Conservation (phyloP, 1,140 invertebrate genomes). For the Drosophila kepulauana region DNA sequence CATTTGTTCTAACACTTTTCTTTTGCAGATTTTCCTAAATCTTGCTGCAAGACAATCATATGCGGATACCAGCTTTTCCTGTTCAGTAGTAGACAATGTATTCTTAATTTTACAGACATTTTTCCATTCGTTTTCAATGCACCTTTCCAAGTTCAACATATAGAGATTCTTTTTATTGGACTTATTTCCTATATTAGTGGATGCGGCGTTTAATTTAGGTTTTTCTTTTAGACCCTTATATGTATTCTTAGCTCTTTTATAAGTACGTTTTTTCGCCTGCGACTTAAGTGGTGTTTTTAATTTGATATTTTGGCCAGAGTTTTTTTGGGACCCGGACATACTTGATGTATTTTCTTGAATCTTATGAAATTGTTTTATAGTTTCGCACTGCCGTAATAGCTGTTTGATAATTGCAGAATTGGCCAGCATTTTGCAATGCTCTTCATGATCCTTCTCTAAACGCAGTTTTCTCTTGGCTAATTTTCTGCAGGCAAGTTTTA, state of each 20-base stretch:
- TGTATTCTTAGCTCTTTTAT: neutral
- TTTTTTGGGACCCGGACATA: neutral
- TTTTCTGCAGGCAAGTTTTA: conserved; percentile 1
- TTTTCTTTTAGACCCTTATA: too few relatives aligned
- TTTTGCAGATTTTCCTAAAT: conserved; percentile 10
- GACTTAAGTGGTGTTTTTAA: neutral
- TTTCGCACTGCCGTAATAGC: neutral
- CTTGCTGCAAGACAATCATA: conserved; percentile 9
- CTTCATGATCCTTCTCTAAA: neutral
- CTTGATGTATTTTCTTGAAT: neutral
- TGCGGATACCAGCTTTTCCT: neutral
- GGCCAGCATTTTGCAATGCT: neutral
- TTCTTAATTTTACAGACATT: neutral
- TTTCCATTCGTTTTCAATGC: conserved; percentile 18
- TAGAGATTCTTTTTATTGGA: neutral
- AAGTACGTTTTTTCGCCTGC: too few relatives aligned
- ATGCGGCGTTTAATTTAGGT: too few relatives aligned
- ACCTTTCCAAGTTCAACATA: conserved; percentile 20
- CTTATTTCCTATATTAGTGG: neutral
- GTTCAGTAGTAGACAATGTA: neutral
- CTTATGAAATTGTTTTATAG: neutral
- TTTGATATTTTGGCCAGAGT: neutral
- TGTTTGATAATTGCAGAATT: conserved; percentile 12
- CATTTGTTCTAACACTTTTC: neutral
- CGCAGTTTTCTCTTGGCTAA: conserved; percentile 1